Percentiles rank a stretch among this genome's conserved stretches.
phyloP scores from a whole-genome alignment of 2,797 vertebrate species.

The Thalassophryne amazonica region DNA sequence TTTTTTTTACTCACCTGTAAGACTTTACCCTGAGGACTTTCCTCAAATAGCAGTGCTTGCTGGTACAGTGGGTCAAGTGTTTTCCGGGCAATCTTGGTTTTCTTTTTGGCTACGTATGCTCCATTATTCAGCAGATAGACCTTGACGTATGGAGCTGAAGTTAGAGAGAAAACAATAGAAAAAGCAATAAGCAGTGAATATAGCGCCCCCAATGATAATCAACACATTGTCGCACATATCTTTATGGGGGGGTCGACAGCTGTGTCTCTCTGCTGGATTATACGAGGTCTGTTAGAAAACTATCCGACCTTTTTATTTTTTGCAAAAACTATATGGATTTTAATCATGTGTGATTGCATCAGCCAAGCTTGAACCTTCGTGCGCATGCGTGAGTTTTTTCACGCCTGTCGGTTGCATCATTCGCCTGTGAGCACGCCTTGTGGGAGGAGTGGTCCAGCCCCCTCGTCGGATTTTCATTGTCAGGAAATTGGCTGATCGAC shows the following conservation, averaged over 20 bases:
- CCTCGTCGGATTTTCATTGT: no score
- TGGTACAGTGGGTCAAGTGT: conserved; percentile 98
- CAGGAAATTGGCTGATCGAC: no score
- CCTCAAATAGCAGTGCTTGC: conserved; percentile 93
- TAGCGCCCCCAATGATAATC: background rate
- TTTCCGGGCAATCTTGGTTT: conserved; percentile 98
- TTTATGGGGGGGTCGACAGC: background rate
- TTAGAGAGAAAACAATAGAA: conserved; percentile 26
- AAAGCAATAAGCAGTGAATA: conserved; percentile 21
- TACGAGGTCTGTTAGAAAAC: no score
- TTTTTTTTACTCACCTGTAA: conserved; percentile 86
- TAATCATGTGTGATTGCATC: no score
- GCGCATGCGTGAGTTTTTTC: no score
- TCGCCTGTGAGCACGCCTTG: no score
- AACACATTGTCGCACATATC: conserved; percentile 1
- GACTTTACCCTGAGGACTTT: conserved; percentile 97
- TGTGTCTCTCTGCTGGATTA: background rate
- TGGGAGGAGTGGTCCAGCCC: no score
- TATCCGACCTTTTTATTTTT: no score
- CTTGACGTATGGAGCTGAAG: conserved; percentile 95
- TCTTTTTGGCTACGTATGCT: conserved; percentile 97
- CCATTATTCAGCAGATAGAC: conserved; percentile 97
- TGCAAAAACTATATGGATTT: no score
- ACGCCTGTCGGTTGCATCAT: no score
- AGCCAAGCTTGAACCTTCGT: no score